Evolutionary conservation across 2,113 vertebrate species (phyloP).

Genomic region (Takifugu flavidus): DNA sequence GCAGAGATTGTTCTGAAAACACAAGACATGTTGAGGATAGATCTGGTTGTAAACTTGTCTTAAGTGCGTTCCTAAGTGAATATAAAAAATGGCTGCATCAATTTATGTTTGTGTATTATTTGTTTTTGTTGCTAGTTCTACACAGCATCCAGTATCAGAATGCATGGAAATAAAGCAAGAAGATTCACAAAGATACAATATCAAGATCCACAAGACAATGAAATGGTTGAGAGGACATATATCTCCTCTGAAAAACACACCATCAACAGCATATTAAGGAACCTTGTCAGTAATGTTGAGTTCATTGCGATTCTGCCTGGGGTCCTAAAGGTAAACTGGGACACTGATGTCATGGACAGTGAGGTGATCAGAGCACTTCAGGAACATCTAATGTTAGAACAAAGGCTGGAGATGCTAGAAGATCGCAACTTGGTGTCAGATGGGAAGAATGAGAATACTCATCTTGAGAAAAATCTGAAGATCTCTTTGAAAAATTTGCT

Average conservation of each 20-base stretch:
- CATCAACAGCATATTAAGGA: slow-evolving; percentile 72
- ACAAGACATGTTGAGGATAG: no score
- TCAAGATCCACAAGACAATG: neutral
- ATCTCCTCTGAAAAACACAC: slow-evolving; percentile 69
- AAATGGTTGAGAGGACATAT: slow-evolving; percentile 40
- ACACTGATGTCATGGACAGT: slow-evolving; percentile 34
- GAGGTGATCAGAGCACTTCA: slow-evolving; percentile 45
- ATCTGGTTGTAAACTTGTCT: no score
- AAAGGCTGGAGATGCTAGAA: slow-evolving; percentile 29
- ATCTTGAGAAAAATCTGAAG: slow-evolving; percentile 44
- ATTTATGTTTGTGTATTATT: neutral
- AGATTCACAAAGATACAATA: neutral
- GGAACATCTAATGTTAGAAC: slow-evolving; percentile 59
- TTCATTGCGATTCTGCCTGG: slow-evolving; percentile 59
- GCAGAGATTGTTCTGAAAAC: no score
- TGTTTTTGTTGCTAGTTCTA: neutral
- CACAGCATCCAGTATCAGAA: neutral
- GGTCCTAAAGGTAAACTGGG: slow-evolving; percentile 11
- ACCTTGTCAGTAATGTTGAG: slow-evolving; percentile 72
- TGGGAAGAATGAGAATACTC: slow-evolving; percentile 2
- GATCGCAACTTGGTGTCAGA: neutral
- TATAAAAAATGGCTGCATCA: no score
- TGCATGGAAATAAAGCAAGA: neutral
- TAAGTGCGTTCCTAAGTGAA: no score
- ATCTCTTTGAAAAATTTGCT: slow-evolving; percentile 73